These are phyloP conservation scores for Sinohyriopsis cumingii DNA, from an alignment of 2,888 invertebrate species.

Conservation along the genomic window DNA sequence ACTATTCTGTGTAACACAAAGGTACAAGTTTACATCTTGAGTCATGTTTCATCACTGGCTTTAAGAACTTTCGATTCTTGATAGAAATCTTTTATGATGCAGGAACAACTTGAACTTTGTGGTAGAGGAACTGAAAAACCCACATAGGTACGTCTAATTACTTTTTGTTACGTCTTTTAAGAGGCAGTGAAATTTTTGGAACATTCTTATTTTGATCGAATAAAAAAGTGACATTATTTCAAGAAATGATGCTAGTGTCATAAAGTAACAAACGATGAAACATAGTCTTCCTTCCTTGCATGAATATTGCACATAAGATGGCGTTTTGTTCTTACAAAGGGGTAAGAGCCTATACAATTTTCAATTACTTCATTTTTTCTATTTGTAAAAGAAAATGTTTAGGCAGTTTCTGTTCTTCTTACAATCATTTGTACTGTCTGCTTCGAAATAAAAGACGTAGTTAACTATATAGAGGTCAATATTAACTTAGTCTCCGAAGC, in stretches of 20 bases:
- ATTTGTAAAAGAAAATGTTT: too few species aligned
- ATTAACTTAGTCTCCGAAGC: too few species aligned
- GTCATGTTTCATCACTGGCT: not conserved
- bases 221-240: not conserved
- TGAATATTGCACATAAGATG: too few species aligned
- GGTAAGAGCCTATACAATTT: too few species aligned
- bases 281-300: too few species aligned
- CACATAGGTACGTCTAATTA: constrained; percentile 56
- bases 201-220: not conserved
- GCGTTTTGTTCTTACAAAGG: too few species aligned
- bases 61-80: not conserved
- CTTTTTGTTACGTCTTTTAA: not conserved
- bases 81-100: constrained; percentile 9
- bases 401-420: too few species aligned
- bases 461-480: too few species aligned
- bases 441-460: too few species aligned
- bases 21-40: not conserved
- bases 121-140: constrained; percentile 69
- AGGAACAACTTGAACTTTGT: constrained; percentile 71
- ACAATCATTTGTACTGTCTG: too few species aligned
- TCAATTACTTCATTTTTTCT: too few species aligned
- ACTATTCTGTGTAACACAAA: not conserved
- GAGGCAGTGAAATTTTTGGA: constrained; percentile 1
- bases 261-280: too few species aligned
- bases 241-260: not conserved